These are phyloP conservation scores for Anguilla marmorata DNA, from an alignment of 2,797 vertebrate species.

Conservation along the genomic window DNA sequence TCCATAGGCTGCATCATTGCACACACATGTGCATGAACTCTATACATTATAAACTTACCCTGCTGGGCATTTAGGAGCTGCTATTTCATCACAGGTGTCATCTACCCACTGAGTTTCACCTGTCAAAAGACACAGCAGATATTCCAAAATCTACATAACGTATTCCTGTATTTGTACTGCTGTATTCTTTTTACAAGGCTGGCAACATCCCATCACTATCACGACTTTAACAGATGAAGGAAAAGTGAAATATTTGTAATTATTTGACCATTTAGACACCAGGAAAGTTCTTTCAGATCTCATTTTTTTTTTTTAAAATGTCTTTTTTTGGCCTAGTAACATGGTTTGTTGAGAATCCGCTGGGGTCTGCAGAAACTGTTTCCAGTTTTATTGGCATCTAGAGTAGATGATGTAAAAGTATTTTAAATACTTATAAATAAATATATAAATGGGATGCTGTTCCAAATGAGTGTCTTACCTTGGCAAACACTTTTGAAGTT, in stretches of 20 bases:
- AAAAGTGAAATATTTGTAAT: background rate
- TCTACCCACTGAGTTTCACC: slow-evolving; percentile 68
- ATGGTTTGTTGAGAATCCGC: background rate
- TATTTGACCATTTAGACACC: slow-evolving; percentile 4
- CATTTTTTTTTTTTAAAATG: background rate
- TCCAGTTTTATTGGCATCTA: background rate
- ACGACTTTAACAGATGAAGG: background rate
- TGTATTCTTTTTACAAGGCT: background rate
- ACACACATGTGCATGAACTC: too few species aligned
- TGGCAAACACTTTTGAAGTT: slow-evolving; percentile 70
- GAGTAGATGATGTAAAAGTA: background rate
- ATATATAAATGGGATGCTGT: background rate
- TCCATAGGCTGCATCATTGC: too few species aligned
- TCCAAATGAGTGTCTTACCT: slow-evolving; percentile 46
- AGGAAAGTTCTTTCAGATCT: background rate
- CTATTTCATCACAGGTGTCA: slow-evolving; percentile 63
- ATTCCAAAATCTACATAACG: background rate
- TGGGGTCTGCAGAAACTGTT: background rate
- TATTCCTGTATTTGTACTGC: background rate
- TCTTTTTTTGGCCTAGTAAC: background rate
- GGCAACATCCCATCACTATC: background rate
- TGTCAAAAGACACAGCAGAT: slow-evolving; percentile 37
- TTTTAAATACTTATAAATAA: background rate
- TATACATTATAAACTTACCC: slow-evolving; percentile 49
- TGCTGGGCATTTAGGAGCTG: slow-evolving; percentile 55